A percentile compares a stretch with the other conserved stretches of the same genome.
Evolutionary conservation across 2,797 vertebrate species (phyloP).

Genomic region (Luscinia megarhynchos): DNA sequence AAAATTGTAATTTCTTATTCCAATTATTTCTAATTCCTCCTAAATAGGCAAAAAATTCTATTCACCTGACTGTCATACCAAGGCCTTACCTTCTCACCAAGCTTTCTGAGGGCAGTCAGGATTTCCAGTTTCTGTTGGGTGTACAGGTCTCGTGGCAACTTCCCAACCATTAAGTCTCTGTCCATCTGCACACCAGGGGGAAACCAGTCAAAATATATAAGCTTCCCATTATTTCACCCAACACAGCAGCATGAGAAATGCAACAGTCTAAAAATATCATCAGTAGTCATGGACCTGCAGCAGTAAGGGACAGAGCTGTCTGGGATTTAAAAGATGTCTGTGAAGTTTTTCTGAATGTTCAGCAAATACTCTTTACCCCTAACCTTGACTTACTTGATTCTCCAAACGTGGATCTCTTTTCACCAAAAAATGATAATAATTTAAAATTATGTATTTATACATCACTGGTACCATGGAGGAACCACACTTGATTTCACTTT

Average conservation of each 20-base stretch:
- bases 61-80: neutral
- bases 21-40: neutral
- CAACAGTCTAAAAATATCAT: neutral
- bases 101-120: conserved; percentile 92
- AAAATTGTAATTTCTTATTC: neutral
- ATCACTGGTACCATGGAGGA: neutral
- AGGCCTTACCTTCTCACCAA: conserved; percentile 90
- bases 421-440: neutral
- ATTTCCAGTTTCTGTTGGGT: conserved; percentile 97
- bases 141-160: conserved; percentile 85
- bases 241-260: neutral
- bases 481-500: neutral
- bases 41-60: neutral
- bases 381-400: neutral
- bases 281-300: neutral
- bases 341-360: neutral
- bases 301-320: neutral
- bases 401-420: neutral
- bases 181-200: conserved; percentile 85
- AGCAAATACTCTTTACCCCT: neutral
- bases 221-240: neutral
- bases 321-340: neutral
- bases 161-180: conserved; percentile 94
- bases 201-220: neutral
- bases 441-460: neutral